Base-by-base conservation (phyloP, 2,888 invertebrate genomes). In the Lobophora halterata region DNA sequence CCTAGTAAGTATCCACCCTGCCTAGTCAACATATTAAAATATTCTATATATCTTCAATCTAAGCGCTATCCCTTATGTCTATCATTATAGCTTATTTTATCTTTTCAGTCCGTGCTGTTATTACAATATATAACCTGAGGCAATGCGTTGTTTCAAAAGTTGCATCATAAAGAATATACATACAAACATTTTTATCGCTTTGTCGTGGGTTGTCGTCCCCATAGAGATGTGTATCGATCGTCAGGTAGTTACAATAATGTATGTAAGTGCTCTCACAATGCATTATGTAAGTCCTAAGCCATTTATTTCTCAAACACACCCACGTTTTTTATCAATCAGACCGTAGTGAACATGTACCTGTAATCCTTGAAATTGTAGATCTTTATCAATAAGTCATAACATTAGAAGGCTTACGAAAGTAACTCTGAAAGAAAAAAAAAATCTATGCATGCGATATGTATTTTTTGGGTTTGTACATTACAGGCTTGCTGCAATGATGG, bases 91-190 rank as follows among this genome's bases (percentile, higher is more conserved):
- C 36, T 36, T 34, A 34, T 31, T 37, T 35, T 41, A 32, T 42
- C 43, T 43, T 45, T 45, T 47, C 28, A 31, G 40, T 32, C 32
- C 25, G 9, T 24, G 8, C 8, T 19, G 37, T 32, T 33, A 46
- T 51, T 51, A 47, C 40, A 32, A n/a, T 35, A 51, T 47, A 47
- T 34, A 45, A 38, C 47, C 47, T 40, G 23, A 25, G 47, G 50
- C 50, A 16, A 32, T 38, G 21, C 43, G 38, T 11, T 30, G 38
- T 11, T 30, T 31, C 38, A 35, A 32, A 38, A 35, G 13, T 42
- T 39, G 33, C 24, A 16, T 28, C 40, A 31, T 17, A 2, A 17
- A 6, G 18, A n/a, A n/a, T n/a, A n/a, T 32, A 40, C 20, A 26
- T 13, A 37, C 17, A 12, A 10, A 11, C 8, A 14, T n/a, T 30